phyloP scores from a whole-genome alignment of 2,113 vertebrate genomes.

The Fregetta grallaria region DNA sequence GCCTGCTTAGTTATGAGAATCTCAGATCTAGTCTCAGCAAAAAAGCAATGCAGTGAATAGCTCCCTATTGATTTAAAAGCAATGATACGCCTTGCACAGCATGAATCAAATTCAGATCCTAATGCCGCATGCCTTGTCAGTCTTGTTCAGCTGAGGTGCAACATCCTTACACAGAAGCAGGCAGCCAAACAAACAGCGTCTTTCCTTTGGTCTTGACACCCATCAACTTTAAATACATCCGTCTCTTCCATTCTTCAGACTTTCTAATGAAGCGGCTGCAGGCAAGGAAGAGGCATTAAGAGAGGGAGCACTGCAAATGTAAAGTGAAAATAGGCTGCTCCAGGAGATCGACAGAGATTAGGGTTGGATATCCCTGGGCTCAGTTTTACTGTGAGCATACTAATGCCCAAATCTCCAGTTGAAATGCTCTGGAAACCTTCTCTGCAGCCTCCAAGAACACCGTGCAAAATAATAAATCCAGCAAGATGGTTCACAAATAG shows the following conservation, averaged over 20 bases:
- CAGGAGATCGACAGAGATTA: neutral
- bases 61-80: neutral
- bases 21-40: neutral
- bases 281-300: neutral
- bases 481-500: neutral
- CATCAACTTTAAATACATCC: neutral
- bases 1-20: neutral
- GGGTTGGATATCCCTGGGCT: neutral
- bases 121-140: accelerated
- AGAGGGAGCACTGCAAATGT: neutral
- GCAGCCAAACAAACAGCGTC: neutral
- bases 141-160: neutral
- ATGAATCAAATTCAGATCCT: neutral
- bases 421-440: neutral
- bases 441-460: neutral
- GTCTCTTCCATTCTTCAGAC: neutral
- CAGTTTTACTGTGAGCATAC: neutral
- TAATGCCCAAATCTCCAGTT: neutral
- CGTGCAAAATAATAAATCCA: neutral
- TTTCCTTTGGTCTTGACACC: neutral
- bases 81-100: neutral
- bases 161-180: neutral
- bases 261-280: neutral
- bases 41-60: neutral
- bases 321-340: neutral